Evolutionary conservation across 2,888 invertebrate genomes (phyloP), one percentile per base, ranked within the genome.

Genomic region (Amphipyra tragopoginis): DNA sequence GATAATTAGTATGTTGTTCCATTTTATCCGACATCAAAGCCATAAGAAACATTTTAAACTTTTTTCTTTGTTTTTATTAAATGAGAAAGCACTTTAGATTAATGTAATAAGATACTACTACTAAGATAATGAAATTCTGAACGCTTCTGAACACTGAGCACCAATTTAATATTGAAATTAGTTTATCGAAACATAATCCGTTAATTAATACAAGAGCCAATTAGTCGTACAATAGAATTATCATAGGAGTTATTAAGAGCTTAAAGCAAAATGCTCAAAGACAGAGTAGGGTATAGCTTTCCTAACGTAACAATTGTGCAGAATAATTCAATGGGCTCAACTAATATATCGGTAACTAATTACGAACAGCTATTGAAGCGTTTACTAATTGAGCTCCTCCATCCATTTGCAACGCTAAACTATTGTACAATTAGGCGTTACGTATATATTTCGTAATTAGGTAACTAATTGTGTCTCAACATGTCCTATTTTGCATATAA

Each of bases 301-400:
- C n/a, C 10, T 43, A 62, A 68, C 44, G 42, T 44, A 36, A 43
- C 38, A 7, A 26, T 60, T 54, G 29, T 21, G 39, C 54, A 39
- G 29, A 33, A 49, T 34, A 15, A 43, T 38, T 61, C 11, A 49
- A 54, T 57, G 9, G 14, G 40, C 26, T 21, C 3, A 21, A 21
- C 21, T 21, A 21, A 21, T 21, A 21, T 51, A 54, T 61, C 26
- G 38, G 7, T 36, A 52, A 53, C 45, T 50, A 72, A 70, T 67
- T 67, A 62, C 33, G 42, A 33, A 33, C 36, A 21, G 39, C 55
- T 45, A 49, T 66, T 72, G 68, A 62, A 40, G 9, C 9, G 26
- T 13, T 47, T 21, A 63, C 57, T 54, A 63, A 71, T 64, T 73
- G 51, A 64, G 52, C 43, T 44, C 43, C 39, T 44, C 57, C 21